These are phyloP conservation scores for Tipula lateralis DNA, from an alignment of 2,888 invertebrate species.

Conservation along the genomic window DNA sequence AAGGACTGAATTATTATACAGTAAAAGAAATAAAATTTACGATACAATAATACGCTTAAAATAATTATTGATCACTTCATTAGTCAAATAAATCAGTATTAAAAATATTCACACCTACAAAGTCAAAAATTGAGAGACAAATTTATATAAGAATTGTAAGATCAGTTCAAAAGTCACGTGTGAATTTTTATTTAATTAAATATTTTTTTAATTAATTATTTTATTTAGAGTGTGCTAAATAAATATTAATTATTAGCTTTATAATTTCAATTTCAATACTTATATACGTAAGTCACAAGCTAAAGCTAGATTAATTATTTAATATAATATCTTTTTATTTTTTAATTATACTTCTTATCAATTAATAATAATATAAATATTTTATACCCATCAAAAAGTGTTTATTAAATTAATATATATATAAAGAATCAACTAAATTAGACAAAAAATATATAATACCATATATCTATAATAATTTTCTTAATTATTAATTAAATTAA, in stretches of 20 bases:
- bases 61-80: neutral
- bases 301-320: neutral
- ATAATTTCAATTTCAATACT: neutral
- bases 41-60: too few species aligned
- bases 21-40: too few species aligned
- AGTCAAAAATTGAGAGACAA: neutral
- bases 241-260: neutral
- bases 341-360: neutral
- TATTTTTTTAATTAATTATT: neutral
- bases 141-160: neutral
- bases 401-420: neutral
- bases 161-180: constrained; percentile 5
- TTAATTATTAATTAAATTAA: neutral
- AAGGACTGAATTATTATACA: too few species aligned
- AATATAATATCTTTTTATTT: too few species aligned
- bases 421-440: neutral
- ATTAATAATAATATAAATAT: neutral
- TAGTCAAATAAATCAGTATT: neutral
- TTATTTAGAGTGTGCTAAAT: neutral
- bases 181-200: neutral
- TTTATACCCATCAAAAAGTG: neutral
- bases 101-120: too few species aligned
- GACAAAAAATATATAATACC: neutral
- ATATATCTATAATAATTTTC: too few species aligned
- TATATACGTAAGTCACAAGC: neutral